These are phyloP conservation scores for Papilio polyxenes DNA, from an alignment of 1,140 invertebrate genomes.

Conservation along the genomic window DNA sequence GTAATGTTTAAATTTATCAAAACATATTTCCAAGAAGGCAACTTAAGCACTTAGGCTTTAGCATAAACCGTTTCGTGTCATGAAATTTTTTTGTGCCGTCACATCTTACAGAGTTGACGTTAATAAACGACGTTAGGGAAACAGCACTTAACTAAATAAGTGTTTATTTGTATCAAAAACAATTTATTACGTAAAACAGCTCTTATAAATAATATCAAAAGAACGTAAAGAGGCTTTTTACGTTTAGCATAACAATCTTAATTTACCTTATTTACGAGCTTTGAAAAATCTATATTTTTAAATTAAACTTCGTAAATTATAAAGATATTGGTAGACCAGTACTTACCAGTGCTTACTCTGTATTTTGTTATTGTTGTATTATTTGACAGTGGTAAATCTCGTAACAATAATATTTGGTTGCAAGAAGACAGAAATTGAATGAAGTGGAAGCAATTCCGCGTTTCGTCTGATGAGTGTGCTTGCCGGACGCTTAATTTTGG, in stretches of 20 bases:
- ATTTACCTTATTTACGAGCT: neutral
- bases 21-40: conserved; percentile 18
- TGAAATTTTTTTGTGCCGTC: conserved; percentile 5
- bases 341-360: no score
- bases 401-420: no score
- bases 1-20: conserved; percentile 19
- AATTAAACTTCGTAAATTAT: no score
- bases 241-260: neutral
- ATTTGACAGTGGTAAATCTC: no score
- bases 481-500: no score
- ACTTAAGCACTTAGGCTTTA: conserved; percentile 25
- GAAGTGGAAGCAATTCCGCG: no score
- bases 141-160: conserved; percentile 25
- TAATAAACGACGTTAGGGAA: conserved; percentile 13
- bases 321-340: no score
- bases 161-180: conserved; percentile 16
- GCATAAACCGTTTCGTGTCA: conserved; percentile 17
- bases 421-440: no score
- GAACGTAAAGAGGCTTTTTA: neutral
- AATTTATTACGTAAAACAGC: conserved; percentile 12
- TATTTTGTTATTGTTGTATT: no score
- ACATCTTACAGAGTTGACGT: conserved; percentile 18
- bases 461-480: no score
- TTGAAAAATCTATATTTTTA: no score
- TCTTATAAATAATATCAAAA: neutral